A percentile compares a stretch with the other conserved stretches of the same genome.
Evolutionary conservation across 1,140 invertebrate species (phyloP).

Genomic region (Trichonephila inaurata): DNA sequence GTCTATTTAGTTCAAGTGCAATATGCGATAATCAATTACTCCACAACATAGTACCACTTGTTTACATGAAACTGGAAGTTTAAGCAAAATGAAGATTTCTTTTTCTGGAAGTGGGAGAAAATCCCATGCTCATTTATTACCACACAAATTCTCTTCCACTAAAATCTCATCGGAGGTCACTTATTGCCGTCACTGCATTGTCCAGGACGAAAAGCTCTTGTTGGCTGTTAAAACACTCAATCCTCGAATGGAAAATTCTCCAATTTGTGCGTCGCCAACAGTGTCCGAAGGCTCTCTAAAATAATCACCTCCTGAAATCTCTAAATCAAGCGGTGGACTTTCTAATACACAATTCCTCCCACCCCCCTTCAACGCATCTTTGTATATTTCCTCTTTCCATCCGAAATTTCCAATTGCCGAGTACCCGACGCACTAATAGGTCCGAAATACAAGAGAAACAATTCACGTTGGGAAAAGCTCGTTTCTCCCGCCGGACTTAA

Average conservation of each 20-base stretch:
- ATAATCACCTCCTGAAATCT: slow-evolving; percentile 75
- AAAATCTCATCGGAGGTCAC: slow-evolving; percentile 22
- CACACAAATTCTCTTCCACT: background rate
- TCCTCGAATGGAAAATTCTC: slow-evolving; percentile 74
- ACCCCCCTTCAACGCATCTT: slow-evolving; percentile 19
- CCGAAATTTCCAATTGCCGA: slow-evolving; percentile 68
- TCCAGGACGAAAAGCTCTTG: slow-evolving; percentile 61
- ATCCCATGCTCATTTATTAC: background rate
- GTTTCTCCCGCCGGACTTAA: slow-evolving; percentile 69
- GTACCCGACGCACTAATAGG: slow-evolving; percentile 71
- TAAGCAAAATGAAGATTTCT: background rate
- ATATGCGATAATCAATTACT: too few species aligned
- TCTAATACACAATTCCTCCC: slow-evolving; percentile 56
- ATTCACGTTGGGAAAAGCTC: slow-evolving; percentile 50
- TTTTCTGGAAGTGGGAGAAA: background rate
- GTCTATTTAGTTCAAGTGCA: too few species aligned
- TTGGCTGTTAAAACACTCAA: slow-evolving; percentile 65
- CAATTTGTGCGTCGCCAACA: slow-evolving; percentile 60
- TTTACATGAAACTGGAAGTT: too few species aligned
- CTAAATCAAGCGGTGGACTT: slow-evolving; percentile 76
- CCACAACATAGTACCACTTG: too few species aligned
- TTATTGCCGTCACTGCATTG: slow-evolving; percentile 15
- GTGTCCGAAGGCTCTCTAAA: slow-evolving; percentile 72
- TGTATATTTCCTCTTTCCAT: slow-evolving; percentile 32
- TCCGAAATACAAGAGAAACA: slow-evolving; percentile 64